phyloP scores from a whole-genome alignment of 2,888 invertebrate species.

The Meta bourneti region DNA sequence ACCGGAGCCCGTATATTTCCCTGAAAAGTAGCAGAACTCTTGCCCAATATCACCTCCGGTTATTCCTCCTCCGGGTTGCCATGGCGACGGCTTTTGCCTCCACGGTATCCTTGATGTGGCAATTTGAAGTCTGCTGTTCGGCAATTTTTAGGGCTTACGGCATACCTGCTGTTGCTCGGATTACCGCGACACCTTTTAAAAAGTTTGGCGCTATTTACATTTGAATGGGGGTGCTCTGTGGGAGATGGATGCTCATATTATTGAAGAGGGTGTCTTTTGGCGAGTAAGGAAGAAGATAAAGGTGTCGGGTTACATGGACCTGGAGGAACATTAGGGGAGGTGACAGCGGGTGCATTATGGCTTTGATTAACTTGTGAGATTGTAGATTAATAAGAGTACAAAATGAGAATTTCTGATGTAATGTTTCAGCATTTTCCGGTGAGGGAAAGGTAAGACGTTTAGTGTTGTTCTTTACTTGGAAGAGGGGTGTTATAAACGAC shows the following conservation, averaged over 20 bases:
- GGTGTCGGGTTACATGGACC: too few relatives aligned
- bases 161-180: not conserved
- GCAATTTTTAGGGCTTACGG: constrained; percentile 26
- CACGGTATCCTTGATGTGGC: constrained; percentile 2
- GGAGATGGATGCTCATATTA: not conserved
- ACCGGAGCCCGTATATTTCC: constrained; percentile 14
- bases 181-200: not conserved
- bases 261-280: not conserved
- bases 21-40: constrained; percentile 2
- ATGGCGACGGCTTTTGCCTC: constrained; percentile 18
- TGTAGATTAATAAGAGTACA: too few relatives aligned
- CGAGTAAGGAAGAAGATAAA: not conserved
- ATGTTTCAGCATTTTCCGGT: too few relatives aligned
- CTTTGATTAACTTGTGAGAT: too few relatives aligned
- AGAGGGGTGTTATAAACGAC: too few relatives aligned
- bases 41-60: not conserved
- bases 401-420: too few relatives aligned
- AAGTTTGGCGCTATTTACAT: not conserved
- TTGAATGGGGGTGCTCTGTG: not conserved
- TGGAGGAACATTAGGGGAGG: too few relatives aligned
- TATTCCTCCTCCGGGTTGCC: constrained; percentile 31
- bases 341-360: too few relatives aligned
- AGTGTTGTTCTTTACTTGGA: too few relatives aligned
- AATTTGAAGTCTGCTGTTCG: constrained; percentile 28
- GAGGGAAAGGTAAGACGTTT: too few relatives aligned